These are phyloP conservation scores for Serinus canaria DNA, from an alignment of 2,113 vertebrate species.

Conservation along the genomic window DNA sequence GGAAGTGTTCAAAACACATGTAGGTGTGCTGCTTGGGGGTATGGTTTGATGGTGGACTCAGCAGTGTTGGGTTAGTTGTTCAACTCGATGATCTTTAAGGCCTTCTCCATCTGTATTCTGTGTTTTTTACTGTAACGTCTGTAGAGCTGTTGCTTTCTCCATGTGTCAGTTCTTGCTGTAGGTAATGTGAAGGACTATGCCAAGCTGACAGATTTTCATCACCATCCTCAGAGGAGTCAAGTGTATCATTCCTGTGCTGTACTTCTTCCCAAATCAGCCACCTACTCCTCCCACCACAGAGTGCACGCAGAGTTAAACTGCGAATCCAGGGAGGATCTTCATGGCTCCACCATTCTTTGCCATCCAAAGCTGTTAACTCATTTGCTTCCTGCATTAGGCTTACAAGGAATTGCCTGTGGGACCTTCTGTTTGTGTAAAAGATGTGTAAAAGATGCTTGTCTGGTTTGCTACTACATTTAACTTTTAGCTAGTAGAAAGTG, in stretches of 20 bases:
- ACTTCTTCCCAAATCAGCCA: conserved; percentile 41
- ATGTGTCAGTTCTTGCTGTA: conserved; percentile 3
- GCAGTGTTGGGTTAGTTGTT: background rate
- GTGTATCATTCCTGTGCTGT: conserved; percentile 40
- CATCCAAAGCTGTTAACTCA: conserved; percentile 3
- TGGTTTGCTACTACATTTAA: background rate
- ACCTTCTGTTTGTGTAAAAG: background rate
- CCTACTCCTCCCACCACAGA: conserved; percentile 55
- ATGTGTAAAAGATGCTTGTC: background rate
- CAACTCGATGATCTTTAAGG: fast-evolving
- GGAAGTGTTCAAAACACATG: background rate
- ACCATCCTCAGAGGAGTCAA: conserved; percentile 47
- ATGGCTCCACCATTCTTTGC: background rate
- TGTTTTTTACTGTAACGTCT: background rate
- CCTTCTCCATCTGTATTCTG: background rate
- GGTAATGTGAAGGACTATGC: conserved; percentile 40
- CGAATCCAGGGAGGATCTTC: conserved; percentile 16
- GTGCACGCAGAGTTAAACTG: conserved; percentile 24
- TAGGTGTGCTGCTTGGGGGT: background rate
- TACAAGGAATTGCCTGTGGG: background rate
- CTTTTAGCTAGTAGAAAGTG: background rate
- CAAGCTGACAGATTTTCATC: conserved; percentile 61
- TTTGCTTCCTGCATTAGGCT: background rate
- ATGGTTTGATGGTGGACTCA: fast-evolving
- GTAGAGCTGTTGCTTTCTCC: background rate